Percentiles rank a stretch among this genome's conserved stretches.
Evolutionary conservation across 2,797 vertebrate species (phyloP).

Genomic region (Phrynocephalus guinanensis): DNA sequence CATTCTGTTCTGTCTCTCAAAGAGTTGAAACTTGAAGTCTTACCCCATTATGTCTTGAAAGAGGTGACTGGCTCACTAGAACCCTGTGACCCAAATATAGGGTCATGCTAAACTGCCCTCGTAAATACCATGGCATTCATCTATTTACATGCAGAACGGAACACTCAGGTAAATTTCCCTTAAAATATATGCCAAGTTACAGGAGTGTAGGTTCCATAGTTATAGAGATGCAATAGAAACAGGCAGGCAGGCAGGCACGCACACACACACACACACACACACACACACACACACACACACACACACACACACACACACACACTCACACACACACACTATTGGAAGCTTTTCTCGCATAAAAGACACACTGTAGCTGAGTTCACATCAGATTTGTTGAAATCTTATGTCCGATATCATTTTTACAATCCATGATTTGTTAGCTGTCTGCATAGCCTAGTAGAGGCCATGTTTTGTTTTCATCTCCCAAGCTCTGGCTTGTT

Average conservation of each 20-base stretch:
- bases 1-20: neutral
- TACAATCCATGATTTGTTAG: neutral
- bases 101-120: neutral
- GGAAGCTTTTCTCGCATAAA: too few relatives aligned
- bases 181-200: too few relatives aligned
- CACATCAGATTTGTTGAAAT: neutral
- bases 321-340: too few relatives aligned
- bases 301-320: too few relatives aligned
- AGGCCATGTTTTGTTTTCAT: neutral
- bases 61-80: neutral
- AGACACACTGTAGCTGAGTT: too few relatives aligned
- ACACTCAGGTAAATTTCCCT: too few relatives aligned
- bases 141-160: too few relatives aligned
- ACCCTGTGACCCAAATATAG: neutral
- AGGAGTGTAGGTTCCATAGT: too few relatives aligned
- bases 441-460: neutral
- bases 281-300: too few relatives aligned
- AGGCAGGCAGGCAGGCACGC: too few relatives aligned
- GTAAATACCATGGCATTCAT: neutral
- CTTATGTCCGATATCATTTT: neutral
- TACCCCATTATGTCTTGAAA: neutral
- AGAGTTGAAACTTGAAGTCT: neutral
- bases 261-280: too few relatives aligned
- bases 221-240: too few relatives aligned
- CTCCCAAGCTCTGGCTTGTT: neutral